Conservation (phyloP, 2,797 vertebrate genomes). For the Scyliorhinus canicula region DNA sequence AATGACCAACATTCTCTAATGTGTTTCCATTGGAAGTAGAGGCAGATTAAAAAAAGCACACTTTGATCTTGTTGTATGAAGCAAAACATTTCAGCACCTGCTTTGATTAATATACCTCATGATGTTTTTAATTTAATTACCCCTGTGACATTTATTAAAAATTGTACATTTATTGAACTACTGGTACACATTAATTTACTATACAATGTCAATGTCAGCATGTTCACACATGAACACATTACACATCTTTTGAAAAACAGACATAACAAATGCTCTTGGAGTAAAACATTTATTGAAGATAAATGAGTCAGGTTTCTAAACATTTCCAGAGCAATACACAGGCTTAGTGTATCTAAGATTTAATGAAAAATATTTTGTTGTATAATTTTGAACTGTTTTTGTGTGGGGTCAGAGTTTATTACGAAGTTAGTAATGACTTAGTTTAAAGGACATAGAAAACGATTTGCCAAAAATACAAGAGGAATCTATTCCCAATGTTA, state of each 20-base stretch:
- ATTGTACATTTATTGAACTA: conserved; percentile 27
- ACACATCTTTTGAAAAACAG: conserved; percentile 33
- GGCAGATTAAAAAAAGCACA: background rate
- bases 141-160: conserved; percentile 35
- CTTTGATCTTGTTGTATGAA: conserved; percentile 36
- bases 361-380: conserved; percentile 26
- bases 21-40: conserved; percentile 1
- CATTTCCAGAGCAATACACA: conserved; percentile 6
- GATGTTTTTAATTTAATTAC: conserved; percentile 36
- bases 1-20: conserved; percentile 25
- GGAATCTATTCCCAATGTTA: background rate
- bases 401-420: background rate
- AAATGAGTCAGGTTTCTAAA: conserved; percentile 33
- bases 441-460: background rate
- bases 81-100: conserved; percentile 37
- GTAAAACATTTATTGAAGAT: conserved; percentile 38
- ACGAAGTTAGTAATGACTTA: background rate
- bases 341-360: background rate
- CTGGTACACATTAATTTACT: conserved; percentile 36
- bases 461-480: background rate
- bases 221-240: conserved; percentile 35
- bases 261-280: conserved; percentile 32
- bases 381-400: conserved; percentile 7
- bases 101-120: conserved; percentile 34
- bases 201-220: conserved; percentile 37